Percentiles rank a stretch among this genome's conserved stretches.
These are phyloP conservation scores for Asbolus verrucosus DNA, from an alignment of 1,140 invertebrate genomes.

Conservation along the genomic window DNA sequence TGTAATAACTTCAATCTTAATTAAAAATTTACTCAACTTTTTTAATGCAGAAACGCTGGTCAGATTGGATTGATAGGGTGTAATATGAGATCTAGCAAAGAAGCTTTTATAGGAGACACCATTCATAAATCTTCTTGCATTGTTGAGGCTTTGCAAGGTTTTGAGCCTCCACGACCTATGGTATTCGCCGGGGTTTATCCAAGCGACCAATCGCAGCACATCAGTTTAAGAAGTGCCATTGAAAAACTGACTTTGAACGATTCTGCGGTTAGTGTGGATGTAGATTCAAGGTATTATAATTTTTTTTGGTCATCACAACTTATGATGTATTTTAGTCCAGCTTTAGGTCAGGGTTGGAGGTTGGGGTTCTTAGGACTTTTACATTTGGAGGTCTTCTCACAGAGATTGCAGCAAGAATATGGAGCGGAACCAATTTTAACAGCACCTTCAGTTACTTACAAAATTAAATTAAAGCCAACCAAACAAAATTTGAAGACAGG, in stretches of 20 bases:
- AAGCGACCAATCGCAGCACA: constrained; percentile 87
- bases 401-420: constrained; percentile 94
- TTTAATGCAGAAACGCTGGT: constrained; percentile 73
- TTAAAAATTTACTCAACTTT: background rate
- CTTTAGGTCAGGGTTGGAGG: constrained; percentile 94
- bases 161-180: constrained; percentile 84
- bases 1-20: constrained; percentile 70
- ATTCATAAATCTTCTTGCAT: constrained; percentile 70
- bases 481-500: constrained; percentile 76
- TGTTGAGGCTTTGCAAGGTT: constrained; percentile 75
- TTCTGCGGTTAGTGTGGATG: constrained; percentile 83
- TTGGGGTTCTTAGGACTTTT: constrained; percentile 94
- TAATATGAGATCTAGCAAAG: constrained; percentile 82
- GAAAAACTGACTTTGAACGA: constrained; percentile 95
- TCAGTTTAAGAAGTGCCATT: constrained; percentile 81
- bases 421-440: constrained; percentile 90
- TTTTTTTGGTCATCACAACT: background rate
- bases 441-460: constrained; percentile 94
- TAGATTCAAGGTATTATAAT: constrained; percentile 80
- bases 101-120: constrained; percentile 89
- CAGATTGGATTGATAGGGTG: constrained; percentile 87
- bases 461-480: constrained; percentile 76
- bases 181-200: constrained; percentile 97
- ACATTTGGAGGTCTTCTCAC: constrained; percentile 96
- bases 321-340: constrained; percentile 76